Evolutionary conservation across 2,113 vertebrate genomes (phyloP), one percentile per base, ranked within the genome.

Genomic region (Ptilonorhynchus violaceus): DNA sequence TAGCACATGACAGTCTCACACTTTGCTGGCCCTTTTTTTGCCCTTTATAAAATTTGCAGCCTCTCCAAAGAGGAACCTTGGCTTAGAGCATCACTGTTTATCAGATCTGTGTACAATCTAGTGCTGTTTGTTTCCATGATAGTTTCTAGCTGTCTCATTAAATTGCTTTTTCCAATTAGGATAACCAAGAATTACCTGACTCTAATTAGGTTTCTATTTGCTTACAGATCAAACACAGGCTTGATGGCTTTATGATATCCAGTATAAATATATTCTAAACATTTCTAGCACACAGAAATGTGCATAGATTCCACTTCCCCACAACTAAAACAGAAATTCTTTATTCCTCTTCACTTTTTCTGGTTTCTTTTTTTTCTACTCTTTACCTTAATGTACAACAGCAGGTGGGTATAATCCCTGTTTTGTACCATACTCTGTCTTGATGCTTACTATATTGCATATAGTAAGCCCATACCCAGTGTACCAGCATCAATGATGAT

Each of bases 121-220:
- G 44, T 84, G 68, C 24, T 23, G 33, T 76, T 94, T 68, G 25
- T 91, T 83, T 79, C 58, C 42, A 11, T 64, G 18, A 86, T 15
- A 52, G 23, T 76, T 91, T 86, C 49, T 70, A 86, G 27, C 35
- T 80, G 41, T 68, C 67, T 83, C 64, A 87, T 77, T 93, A 76
- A 93, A 89, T 63, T 68, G 23, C 58, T 59, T 86, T 68, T 93
- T 76, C 70, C 44, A 50, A 2, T 68, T 86, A 73, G 41, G 53
- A 55, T 79, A 86, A 79, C 62, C 27, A 63, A 83, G 82, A 85
- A 79, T 49, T 75, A 95, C 41, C 73, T 87, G 63, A 60, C 53
- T 86, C 41, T 87, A 81, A 89, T 80, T 76, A 87, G 30, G 7
- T 56, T 91, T 84, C 68, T 91, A 11, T 84, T 89, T 81, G 50